Conservation (phyloP, 2,888 invertebrate species). For the Ophion obscuratus region DNA sequence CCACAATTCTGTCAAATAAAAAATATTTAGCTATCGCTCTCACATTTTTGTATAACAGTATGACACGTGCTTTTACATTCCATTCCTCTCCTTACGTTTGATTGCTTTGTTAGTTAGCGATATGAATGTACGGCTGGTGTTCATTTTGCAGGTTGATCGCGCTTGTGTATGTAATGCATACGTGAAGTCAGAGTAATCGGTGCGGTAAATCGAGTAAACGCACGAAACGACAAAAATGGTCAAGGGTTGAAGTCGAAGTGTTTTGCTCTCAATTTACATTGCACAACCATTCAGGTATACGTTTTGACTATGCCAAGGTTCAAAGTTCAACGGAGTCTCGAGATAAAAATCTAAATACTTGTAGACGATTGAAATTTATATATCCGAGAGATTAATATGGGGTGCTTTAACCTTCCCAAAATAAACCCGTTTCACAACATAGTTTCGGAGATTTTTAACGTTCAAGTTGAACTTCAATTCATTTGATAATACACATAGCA, state of each 20-base stretch:
- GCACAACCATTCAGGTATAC: too few relatives aligned
- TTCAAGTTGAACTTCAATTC: too few relatives aligned
- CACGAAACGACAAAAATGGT: not conserved
- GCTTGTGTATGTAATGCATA: not conserved
- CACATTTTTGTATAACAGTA: not conserved
- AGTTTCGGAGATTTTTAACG: too few relatives aligned
- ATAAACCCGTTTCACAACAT: too few relatives aligned
- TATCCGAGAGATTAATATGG: too few relatives aligned
- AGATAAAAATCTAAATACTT: too few relatives aligned
- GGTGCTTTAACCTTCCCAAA: too few relatives aligned
- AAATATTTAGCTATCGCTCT: not conserved
- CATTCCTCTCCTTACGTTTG: conserved; percentile 40
- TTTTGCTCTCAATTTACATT: too few relatives aligned
- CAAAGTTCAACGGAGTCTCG: too few relatives aligned
- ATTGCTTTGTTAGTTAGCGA: conserved; percentile 10
- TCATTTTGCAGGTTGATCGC: conserved; percentile 6
- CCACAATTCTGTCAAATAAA: conserved; percentile 27
- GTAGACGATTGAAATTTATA: too few relatives aligned
- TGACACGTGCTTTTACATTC: not conserved
- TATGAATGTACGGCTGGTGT: not conserved
- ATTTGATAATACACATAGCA: too few relatives aligned
- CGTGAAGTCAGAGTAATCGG: not conserved
- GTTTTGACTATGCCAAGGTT: too few relatives aligned
- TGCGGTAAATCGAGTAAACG: not conserved
- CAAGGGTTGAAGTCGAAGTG: not conserved